phyloP scores from a whole-genome alignment of 2,888 invertebrate species.

The Campopleginae sp. region DNA sequence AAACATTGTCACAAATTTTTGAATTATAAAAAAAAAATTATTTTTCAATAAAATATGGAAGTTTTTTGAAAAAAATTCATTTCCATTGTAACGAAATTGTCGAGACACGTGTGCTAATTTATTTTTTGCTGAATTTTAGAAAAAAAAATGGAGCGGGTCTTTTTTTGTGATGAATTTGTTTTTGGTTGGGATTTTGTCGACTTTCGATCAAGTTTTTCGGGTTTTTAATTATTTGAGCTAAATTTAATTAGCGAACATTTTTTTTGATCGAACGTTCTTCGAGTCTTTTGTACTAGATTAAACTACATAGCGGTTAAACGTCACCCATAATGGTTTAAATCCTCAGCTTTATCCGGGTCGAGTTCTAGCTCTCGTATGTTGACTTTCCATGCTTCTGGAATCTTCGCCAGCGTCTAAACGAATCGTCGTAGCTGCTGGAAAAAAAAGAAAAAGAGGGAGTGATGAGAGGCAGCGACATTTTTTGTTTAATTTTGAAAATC shows the following conservation, averaged over 20 bases:
- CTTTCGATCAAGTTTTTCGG: neutral
- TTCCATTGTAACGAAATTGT: neutral
- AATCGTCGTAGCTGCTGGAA: neutral
- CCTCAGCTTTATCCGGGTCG: slow-evolving; percentile 76
- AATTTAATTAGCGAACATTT: neutral
- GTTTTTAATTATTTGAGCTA: neutral
- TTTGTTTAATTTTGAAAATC: neutral
- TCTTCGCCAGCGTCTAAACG: slow-evolving; percentile 15
- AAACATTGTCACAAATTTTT: too few species aligned
- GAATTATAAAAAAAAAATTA: too few species aligned
- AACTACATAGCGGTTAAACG: slow-evolving; percentile 13
- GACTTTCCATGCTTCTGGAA: slow-evolving; percentile 76
- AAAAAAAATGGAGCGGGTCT: neutral
- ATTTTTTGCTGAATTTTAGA: neutral
- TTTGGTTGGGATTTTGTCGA: neutral
- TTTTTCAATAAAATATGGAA: too few species aligned
- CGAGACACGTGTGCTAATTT: neutral
- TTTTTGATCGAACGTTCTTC: neutral
- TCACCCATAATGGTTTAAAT: slow-evolving; percentile 54
- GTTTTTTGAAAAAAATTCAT: neutral
- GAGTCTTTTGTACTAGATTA: slow-evolving; percentile 7
- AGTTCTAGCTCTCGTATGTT: slow-evolving; percentile 74
- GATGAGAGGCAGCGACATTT: neutral
- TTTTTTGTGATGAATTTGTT: neutral
- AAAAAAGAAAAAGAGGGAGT: slow-evolving; percentile 15